Base-by-base conservation (phyloP, 1,140 invertebrate species). In the Scylla paramamosain region DNA sequence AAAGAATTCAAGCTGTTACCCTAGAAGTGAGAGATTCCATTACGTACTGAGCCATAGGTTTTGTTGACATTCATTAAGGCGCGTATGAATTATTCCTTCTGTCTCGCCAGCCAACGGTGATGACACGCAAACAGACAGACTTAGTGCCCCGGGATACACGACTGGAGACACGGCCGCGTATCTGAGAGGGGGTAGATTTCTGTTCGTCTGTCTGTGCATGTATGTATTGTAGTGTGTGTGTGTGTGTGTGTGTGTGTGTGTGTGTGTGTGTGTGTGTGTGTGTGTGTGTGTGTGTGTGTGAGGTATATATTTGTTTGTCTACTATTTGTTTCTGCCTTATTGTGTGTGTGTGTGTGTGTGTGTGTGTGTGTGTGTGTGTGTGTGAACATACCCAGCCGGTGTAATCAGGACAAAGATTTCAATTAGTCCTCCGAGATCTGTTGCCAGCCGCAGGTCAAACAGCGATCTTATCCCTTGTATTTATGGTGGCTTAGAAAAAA, bases 291-390 rank as follows among this genome's bases (percentile, higher is more conserved):
- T 77, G 67, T 77, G 67, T 77, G 67, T 77, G 52, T 59, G 12
- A 59, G 52, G 10, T 16, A 0, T 59, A 20, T 59, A 8, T 59
- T 8, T 59, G 52, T 59, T 20, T 59, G 10, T 59, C 52, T 59
- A 16, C 52, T 59, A 12, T 4, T 20, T 59, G 1, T 12, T 20
- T 59, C 52, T 59, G 12, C 20, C 52, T 59, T 20, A 4, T 2
- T 59, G 52, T 59, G 67, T 77, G 67, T 77, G 67, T 77, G 67
- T 77, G 67, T 77, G 67, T 77, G 67, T 77, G 67, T 77, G 20
- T n/a, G 20, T n/a, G 67, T 77, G n/a, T n/a, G 20, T n/a, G 67
- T 77, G 67, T 77, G 67, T 77, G 67, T 77, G 67, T 77, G 67
- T n/a, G 20, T 20, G 6, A 12, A 7, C n/a, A 20, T 77, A n/a